Base-by-base conservation (phyloP, 2,113 vertebrate species). In the Tringa solitaria region DNA sequence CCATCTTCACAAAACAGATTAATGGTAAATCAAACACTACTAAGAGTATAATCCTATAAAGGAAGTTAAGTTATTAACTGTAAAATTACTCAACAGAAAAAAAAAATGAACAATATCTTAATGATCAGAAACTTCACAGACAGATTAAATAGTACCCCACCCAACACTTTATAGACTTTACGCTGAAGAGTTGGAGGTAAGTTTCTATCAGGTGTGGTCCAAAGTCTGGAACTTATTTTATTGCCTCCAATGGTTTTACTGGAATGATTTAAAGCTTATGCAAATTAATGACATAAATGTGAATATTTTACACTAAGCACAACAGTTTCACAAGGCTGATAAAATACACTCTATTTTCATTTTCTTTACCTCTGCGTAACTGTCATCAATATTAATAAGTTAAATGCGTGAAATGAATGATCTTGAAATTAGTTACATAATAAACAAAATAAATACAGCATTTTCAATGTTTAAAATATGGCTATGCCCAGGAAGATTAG, bases 221-320 rank as follows among this genome's bases (percentile, higher is more conserved):
- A 90, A 96, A 92, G 90, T 96, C 76, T 61, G 33, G 46, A 91
- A 90, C 45, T 35, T 73, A 67, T 87, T 93, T 94, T 89, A 92
- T 91, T 87, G 78, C 48, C 48, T 65, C 26, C 32, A 85, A 79
- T 4, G 1, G 20, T 87, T 88, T 80, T 70, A 91, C 59, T 63
- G 59, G 21, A 90, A 90, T 33, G 11, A 92, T 57, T 84, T 78
- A 65, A 64, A 68, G 20, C 32, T 84, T 35, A 70, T 9, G 4
- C 19, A 84, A 60, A 48, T 75, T 61, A 76, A 46, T 48, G 39
- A 57, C 15, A 72, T 5, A 8, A 89, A 9, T 0, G 12, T 0
- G 0, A 81, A 14, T n/a, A 45, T 35, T 84, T 78, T 56, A 87
- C 28, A 61, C 3, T 46, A 60, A 41, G 28, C 16, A 56, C 28